Base-by-base conservation (phyloP, 2,113 vertebrate genomes). In the Onychostruthus taczanowskii region DNA sequence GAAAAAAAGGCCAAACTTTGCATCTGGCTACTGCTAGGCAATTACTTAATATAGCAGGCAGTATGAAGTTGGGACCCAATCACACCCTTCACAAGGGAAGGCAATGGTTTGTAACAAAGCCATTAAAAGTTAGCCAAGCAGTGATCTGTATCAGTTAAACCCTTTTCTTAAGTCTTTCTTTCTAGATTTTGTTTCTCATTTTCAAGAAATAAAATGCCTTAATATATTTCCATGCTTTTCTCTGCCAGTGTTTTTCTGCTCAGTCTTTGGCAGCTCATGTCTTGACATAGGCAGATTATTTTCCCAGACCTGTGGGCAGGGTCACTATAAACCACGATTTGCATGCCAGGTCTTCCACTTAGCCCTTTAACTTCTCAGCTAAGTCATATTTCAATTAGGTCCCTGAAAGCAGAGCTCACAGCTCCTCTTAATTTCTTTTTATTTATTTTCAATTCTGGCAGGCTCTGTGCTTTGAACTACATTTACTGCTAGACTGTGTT, bases 171-270 rank as follows among this genome's bases (percentile, higher is more conserved):
- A 92, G 69, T 53, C 20, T 62, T 91, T 78, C 18, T 75, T 91
- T 87, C 75, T 78, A 94, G 52, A 94, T 50, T 76, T 80, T 83
- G 43, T 68, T 93, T 95, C 84, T 89, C 85, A 92, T 88, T 93
- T 95, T 95, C 66, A 94, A 94, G 89, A 96, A 97, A 94, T 61
- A 90, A 82, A 95, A 93, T 61, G 58, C 52, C 86, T 89, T 66
- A 58, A 70, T 93, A 69, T 88, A 53, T 74, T 89, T 79, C 63
- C 66, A 24, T 44, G 7, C 44, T 62, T 33, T 66, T 77, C 79
- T 73, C 43, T 87, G 73, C 94, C 93, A 95, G 18, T 58, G 85
- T 93, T 97, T 58, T 94, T 64, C 76, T 89, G 83, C 92, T 94
- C 39, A 91, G 89, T 4, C 35, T 72, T 72, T 97, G 97, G 96